phyloP scores from a whole-genome alignment of 1,140 invertebrate genomes.

The Apis mellifera region DNA sequence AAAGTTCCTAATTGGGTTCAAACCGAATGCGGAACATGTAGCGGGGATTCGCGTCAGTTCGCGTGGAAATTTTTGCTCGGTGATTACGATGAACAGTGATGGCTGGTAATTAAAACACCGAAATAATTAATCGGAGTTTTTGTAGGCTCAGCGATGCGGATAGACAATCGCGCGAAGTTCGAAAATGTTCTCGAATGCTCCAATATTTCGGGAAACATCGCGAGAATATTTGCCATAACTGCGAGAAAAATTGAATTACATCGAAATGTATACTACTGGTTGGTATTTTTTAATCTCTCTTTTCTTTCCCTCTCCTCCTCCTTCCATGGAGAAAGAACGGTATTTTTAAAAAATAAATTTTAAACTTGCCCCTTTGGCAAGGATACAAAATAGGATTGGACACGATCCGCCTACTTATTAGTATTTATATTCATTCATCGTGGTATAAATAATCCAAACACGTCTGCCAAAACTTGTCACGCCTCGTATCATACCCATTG shows the following conservation, averaged over 20 bases:
- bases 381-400: not conserved
- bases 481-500: not conserved
- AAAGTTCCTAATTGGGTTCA: constrained; percentile 69
- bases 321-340: not conserved
- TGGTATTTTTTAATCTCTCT: not conserved
- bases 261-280: not conserved
- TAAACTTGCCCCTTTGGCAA: not conserved
- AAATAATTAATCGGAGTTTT: constrained; percentile 21
- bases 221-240: not conserved
- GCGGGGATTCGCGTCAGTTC: constrained; percentile 25
- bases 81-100: constrained; percentile 24
- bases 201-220: not conserved
- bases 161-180: not conserved
- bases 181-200: not conserved
- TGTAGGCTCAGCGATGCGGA: not conserved
- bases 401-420: not conserved
- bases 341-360: not conserved
- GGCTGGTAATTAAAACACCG: constrained; percentile 30
- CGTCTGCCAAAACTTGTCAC: not conserved
- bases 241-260: not conserved
- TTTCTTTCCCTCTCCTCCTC: not conserved
- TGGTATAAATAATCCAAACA: not conserved
- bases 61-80: constrained; percentile 45
- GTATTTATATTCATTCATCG: constrained; percentile 30
- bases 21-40: constrained; percentile 47